These are phyloP conservation scores for Artemia sinica DNA, from an alignment of 2,888 invertebrate species.

Conservation along the genomic window DNA sequence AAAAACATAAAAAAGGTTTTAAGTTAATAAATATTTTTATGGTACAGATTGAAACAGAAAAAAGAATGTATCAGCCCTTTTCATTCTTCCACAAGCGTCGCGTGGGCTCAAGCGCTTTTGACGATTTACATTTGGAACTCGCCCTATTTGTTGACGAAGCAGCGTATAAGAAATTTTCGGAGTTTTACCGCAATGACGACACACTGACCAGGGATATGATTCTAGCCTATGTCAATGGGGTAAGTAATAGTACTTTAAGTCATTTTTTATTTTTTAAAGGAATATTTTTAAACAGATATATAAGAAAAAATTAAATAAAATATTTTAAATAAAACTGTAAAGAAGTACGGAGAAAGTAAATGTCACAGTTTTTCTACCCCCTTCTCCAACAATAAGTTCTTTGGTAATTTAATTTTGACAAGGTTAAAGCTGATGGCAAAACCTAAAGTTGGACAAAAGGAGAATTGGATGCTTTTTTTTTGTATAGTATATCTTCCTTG, in stretches of 20 bases:
- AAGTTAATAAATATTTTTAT: conserved; percentile 15
- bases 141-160: conserved; percentile 57
- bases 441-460: no score
- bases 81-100: conserved; percentile 15
- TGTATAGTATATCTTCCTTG: no score
- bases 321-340: no score
- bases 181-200: conserved; percentile 47
- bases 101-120: conserved; percentile 27
- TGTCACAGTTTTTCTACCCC: no score
- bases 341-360: no score
- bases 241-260: conserved; percentile 31
- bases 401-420: no score
- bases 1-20: conserved; percentile 14
- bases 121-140: conserved; percentile 44
- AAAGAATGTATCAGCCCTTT: not conserved
- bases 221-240: conserved; percentile 58
- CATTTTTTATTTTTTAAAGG: no score
- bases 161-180: conserved; percentile 49
- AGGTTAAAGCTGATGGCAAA: no score
- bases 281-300: no score
- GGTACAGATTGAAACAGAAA: conserved; percentile 10
- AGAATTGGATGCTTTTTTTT: no score
- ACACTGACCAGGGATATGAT: conserved; percentile 50
- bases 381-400: no score
- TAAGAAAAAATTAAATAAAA: no score